These are phyloP conservation scores for Scomberomorus guttatus DNA, from an alignment of 2,797 vertebrate species.

Conservation along the genomic window DNA sequence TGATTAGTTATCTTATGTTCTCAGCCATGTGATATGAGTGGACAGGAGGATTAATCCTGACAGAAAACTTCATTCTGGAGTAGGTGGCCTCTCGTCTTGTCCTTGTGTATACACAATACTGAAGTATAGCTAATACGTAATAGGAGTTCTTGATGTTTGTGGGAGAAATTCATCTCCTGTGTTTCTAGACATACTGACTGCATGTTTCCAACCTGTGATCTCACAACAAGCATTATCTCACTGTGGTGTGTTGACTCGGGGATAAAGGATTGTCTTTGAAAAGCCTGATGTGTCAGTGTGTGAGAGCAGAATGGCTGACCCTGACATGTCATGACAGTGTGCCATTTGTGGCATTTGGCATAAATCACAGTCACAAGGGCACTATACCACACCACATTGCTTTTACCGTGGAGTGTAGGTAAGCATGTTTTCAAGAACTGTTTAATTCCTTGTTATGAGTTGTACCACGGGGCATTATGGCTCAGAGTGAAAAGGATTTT, in stretches of 20 bases:
- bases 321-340: conserved; percentile 62
- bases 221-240: conserved; percentile 68
- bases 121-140: neutral
- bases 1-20: conserved; percentile 38
- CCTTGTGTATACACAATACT: conserved; percentile 1
- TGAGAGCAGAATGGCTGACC: conserved; percentile 67
- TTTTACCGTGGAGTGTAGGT: conserved; percentile 27
- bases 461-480: neutral
- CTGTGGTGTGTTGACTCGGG: conserved; percentile 67
- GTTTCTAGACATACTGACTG: conserved; percentile 55
- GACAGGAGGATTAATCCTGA: conserved; percentile 39
- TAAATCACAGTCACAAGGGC: conserved; percentile 55
- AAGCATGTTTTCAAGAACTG: conserved; percentile 40
- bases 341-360: conserved; percentile 64
- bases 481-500: conserved; percentile 27
- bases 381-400: neutral
- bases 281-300: conserved; percentile 51
- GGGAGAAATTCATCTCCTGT: conserved; percentile 27
- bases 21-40: conserved; percentile 45
- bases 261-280: conserved; percentile 71
- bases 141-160: conserved; percentile 4
- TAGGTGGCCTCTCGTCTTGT: conserved; percentile 14
- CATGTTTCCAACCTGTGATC: conserved; percentile 60
- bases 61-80: conserved; percentile 12
- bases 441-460: conserved; percentile 22